Base-by-base conservation (phyloP, 1,140 invertebrate species). In the Drosophila kanapiae region DNA sequence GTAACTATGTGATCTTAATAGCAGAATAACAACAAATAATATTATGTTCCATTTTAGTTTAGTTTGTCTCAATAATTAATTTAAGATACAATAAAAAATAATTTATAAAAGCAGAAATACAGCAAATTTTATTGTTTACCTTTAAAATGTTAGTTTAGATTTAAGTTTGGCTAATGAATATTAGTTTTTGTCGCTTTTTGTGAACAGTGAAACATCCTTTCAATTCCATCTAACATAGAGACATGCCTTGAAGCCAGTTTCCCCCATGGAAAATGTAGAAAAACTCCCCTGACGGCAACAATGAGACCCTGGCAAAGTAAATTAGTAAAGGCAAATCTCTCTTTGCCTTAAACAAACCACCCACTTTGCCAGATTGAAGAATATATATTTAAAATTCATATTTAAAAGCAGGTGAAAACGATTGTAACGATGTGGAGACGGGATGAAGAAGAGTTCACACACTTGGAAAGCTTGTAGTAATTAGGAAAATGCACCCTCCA, bases 351-450 rank as follows among this genome's bases (percentile, higher is more conserved):
- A 38, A 38, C 9, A 37, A 37, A 8, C 49, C 13, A 16, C 11
- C 23, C 23, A 23, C 23, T 3, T 23, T 23, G 23, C 23, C 23
- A 23, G 23, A 23, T 23, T 23, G 1, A 23, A 23, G 23, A 1
- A 23, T 23, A 23, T 23, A 23, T 23, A 23, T 23, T 23, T 23
- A 23, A 23, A 23, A 23, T 79, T 74, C 76, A 81, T 81, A 71
- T 67, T 81, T 77, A 76, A 81, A 38, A 42, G 64, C 45, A 31
- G 33, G 78, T 53, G 47, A 80, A 75, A 76, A 71, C 76, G 65
- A 81, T 76, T 81, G 71, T 29, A 81, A 71, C 54, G 67, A 47
- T 27, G 45, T 11, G 6, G 11, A 11, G 4, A 45, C 0, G 43
- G 6, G 47, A 4, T 6, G 9, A 1, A 29, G 8, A 23, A 4